Percentiles rank a stretch among this genome's conserved stretches.
Evolutionary conservation across 2,113 vertebrate genomes (phyloP).

Genomic region (Colinus virginianus): DNA sequence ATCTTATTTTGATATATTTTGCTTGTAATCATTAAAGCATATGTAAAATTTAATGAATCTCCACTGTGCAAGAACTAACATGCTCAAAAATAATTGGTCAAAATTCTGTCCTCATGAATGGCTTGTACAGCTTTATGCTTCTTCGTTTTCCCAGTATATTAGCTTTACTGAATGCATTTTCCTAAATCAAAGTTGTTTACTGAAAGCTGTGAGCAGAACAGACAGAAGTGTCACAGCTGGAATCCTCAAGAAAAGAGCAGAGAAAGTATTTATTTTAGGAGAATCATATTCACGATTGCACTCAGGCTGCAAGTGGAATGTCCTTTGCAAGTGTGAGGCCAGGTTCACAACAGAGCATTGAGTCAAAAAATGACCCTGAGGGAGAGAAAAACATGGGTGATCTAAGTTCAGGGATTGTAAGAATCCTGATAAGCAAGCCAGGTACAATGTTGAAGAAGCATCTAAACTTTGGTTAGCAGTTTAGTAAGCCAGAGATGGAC

Average conservation of each 20-base stretch:
- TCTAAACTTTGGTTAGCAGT: accelerated
- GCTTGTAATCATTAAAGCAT: neutral
- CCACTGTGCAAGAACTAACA: neutral
- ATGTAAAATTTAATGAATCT: neutral
- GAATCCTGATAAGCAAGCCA: neutral
- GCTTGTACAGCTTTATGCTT: neutral
- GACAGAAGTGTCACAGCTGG: neutral
- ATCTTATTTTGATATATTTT: neutral
- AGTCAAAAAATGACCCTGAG: neutral
- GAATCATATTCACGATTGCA: accelerated
- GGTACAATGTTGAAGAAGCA: neutral
- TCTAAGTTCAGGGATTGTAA: neutral
- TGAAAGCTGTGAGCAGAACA: neutral
- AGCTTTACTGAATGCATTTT: neutral
- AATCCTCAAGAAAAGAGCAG: neutral
- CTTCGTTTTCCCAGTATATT: neutral
- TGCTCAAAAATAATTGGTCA: accelerated
- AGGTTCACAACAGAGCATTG: neutral
- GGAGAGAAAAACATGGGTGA: neutral
- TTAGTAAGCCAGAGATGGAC: neutral
- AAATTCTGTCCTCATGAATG: neutral
- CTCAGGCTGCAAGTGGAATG: neutral
- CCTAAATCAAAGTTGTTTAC: neutral
- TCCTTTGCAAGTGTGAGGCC: neutral
- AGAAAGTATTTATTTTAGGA: neutral